Evolutionary conservation across 2,888 invertebrate species (phyloP).

Genomic region (Nymphalis polychloros): DNA sequence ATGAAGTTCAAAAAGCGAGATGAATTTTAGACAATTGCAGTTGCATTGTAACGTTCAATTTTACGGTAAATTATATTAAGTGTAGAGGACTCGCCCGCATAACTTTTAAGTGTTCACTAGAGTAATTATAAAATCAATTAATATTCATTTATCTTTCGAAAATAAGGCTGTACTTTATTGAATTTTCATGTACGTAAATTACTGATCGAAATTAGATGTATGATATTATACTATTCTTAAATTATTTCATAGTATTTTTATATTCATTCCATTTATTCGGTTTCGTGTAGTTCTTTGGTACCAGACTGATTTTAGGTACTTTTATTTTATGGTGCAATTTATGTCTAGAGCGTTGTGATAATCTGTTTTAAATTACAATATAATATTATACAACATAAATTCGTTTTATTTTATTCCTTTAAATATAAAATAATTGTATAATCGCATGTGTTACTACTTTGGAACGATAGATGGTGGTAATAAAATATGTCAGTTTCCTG

Average conservation of each 20-base stretch:
- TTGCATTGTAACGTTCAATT: conserved; percentile 67
- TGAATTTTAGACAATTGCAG: conserved; percentile 57
- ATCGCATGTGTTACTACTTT: too few species aligned
- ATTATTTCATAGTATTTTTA: conserved; percentile 81
- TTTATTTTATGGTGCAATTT: conserved; percentile 82
- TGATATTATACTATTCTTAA: conserved; percentile 67
- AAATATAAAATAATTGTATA: too few species aligned
- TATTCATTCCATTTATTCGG: conserved; percentile 78
- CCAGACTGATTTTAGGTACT: conserved; percentile 82
- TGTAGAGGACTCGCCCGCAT: conserved; percentile 64
- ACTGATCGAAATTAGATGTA: conserved; percentile 64
- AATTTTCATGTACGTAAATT: conserved; percentile 68
- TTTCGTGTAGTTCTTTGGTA: conserved; percentile 77
- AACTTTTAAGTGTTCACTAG: conserved; percentile 79
- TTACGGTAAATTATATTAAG: conserved; percentile 57
- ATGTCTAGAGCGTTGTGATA: conserved; percentile 82
- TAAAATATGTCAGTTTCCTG: too few species aligned
- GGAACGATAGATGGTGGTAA: too few species aligned
- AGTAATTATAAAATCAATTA: conserved; percentile 68
- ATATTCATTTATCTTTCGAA: conserved; percentile 66
- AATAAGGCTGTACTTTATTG: conserved; percentile 74
- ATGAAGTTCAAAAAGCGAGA: conserved; percentile 70
- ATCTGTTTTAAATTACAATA: conserved; percentile 80
- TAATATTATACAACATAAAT: conserved; percentile 63
- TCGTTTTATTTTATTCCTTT: conserved; percentile 42